These are phyloP conservation scores for Bos javanicus DNA, from an alignment of 2,113 vertebrate genomes.

Conservation along the genomic window DNA sequence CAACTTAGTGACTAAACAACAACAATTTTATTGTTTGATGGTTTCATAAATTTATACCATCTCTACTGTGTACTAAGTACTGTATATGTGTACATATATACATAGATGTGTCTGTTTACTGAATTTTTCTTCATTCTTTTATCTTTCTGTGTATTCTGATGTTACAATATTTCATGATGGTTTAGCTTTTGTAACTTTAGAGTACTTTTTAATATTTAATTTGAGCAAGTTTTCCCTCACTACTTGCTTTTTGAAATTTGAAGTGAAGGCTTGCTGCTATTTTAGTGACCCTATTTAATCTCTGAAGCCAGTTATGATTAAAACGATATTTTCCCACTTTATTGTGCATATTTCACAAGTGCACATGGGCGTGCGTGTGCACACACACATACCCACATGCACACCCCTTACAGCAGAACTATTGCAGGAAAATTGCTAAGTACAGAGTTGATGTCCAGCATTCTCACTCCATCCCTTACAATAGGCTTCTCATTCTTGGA, in stretches of 20 bases:
- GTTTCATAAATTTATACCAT: not conserved
- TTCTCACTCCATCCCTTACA: not conserved
- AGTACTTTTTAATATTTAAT: not conserved
- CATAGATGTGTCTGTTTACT: not conserved
- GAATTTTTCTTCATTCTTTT: not conserved
- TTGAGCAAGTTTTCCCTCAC: not conserved
- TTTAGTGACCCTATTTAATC: not conserved
- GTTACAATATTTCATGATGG: not conserved
- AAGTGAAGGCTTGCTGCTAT: not conserved
- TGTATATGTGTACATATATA: too few species aligned
- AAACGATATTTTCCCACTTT: not conserved
- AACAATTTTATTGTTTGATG: not conserved
- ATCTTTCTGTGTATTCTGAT: not conserved
- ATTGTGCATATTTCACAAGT: not conserved
- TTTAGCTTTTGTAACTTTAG: not conserved
- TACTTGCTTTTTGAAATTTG: not conserved
- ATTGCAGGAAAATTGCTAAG: not conserved
- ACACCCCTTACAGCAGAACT: not conserved
- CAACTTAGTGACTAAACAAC: not conserved
- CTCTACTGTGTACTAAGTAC: not conserved
- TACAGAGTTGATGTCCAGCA: not conserved
- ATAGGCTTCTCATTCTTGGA: not conserved
- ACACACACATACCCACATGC: not conserved
- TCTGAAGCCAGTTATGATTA: not conserved
- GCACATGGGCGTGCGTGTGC: not conserved